Conservation (phyloP, 92 coral and sea anemone species). For the Paramuricea clavata region DNA sequence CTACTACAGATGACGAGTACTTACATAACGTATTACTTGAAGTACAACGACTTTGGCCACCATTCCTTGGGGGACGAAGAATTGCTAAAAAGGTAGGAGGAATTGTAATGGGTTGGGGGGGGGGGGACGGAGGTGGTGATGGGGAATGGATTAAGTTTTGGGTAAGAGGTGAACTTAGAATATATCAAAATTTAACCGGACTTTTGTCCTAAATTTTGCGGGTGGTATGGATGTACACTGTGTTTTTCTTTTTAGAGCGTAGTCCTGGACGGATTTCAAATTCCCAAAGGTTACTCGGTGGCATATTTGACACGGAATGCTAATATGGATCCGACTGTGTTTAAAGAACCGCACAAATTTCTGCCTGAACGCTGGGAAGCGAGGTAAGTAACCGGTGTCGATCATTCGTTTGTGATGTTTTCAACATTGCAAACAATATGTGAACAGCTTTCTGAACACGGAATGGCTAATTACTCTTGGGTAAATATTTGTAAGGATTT, state of each 20-base stretch:
- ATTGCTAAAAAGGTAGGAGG: slow-evolving; percentile 79
- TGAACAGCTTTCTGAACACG: neutral
- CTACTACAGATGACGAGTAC: slow-evolving; percentile 79
- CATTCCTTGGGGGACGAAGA: slow-evolving; percentile 96
- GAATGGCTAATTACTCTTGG: neutral
- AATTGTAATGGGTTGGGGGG: neutral
- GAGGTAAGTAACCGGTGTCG: slow-evolving; percentile 77
- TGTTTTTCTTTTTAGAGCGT: slow-evolving; percentile 65
- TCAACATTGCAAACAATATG: neutral
- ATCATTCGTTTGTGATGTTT: no score
- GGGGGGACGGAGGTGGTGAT: no score
- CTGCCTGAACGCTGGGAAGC: slow-evolving; percentile 97
- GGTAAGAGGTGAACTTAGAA: no score
- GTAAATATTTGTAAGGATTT: no score
- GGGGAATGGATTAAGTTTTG: no score
- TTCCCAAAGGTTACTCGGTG: slow-evolving; percentile 87
- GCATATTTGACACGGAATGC: slow-evolving; percentile 91
- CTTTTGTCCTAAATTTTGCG: no score
- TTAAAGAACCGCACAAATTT: slow-evolving; percentile 85
- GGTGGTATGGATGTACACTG: neutral
- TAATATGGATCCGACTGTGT: slow-evolving; percentile 89
- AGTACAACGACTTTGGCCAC: slow-evolving; percentile 95
- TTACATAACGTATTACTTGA: slow-evolving; percentile 89
- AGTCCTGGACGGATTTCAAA: slow-evolving; percentile 81
- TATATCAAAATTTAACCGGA: no score